Evolutionary conservation across 2,888 invertebrate genomes (phyloP).

Genomic region (Epinotia demarniana): DNA sequence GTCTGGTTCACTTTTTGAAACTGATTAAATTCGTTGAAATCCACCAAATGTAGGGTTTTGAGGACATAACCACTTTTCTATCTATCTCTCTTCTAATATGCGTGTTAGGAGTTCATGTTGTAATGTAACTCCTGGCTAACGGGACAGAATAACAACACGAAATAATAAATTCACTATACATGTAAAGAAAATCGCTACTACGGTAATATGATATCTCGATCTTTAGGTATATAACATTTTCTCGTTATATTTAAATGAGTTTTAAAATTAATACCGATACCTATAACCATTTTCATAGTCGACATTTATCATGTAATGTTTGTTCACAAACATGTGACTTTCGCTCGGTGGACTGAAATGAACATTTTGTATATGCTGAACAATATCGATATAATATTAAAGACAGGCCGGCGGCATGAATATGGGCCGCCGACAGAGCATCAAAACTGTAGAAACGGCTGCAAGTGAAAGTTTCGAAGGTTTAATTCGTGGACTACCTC

Average conservation of each 20-base stretch:
- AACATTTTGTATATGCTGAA: constrained; percentile 60
- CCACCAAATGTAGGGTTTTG: too few relatives aligned
- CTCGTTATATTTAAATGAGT: not conserved
- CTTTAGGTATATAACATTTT: not conserved
- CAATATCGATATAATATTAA: constrained; percentile 70
- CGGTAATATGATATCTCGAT: not conserved
- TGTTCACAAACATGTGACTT: constrained; percentile 59
- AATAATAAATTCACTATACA: not conserved
- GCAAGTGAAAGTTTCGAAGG: too few relatives aligned
- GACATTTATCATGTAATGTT: constrained; percentile 51
- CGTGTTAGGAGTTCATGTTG: too few relatives aligned
- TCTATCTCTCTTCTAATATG: too few relatives aligned
- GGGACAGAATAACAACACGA: too few relatives aligned
- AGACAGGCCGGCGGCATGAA: constrained; percentile 63
- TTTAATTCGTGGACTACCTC: too few relatives aligned
- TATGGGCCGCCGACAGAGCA: constrained; percentile 42
- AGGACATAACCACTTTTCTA: too few relatives aligned
- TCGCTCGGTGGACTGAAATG: constrained; percentile 58
- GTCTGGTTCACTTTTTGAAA: too few relatives aligned
- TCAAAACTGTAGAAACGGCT: not conserved
- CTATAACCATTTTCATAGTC: constrained; percentile 24
- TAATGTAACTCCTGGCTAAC: too few relatives aligned
- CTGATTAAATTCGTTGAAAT: too few relatives aligned
- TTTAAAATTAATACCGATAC: constrained; percentile 14
- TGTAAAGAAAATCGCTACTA: not conserved